Base-by-base conservation (phyloP, 2,888 invertebrate genomes). In the Entomobrya multifasciata region DNA sequence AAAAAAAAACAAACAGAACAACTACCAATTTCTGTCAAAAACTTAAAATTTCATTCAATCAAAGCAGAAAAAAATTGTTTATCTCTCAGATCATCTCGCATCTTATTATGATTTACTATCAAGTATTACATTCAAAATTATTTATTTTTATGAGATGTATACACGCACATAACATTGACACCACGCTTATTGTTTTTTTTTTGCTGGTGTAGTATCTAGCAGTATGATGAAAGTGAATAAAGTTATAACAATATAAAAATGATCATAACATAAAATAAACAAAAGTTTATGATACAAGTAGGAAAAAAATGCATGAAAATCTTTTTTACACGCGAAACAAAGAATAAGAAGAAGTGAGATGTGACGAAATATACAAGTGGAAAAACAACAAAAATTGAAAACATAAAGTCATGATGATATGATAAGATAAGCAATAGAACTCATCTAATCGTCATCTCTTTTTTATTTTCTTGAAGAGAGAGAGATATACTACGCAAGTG, bases 181-280 rank as follows among this genome's bases (percentile, higher is more conserved):
- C 36, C 8, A 52, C 30, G 49, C 27, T 78, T 44, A 60, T 72
- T 67, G 30, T 72, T 72, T 52, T 77, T 74, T 25, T 60, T n/a
- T 11, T 65, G 65, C 17, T 36, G 60, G 60, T 60, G n/a, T n/a
- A n/a, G n/a, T n/a, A n/a, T n/a, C n/a, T 36, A 27, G 11, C 15
- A 60, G 41, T 4, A 36, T 17, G 65, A 78, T 76, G 84, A 84
- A 84, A 84, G 84, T 84, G 78, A 84, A 77, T 62, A 52, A 57
- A 30, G 65, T 52, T 52, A 52, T 74, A 74, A 70, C 47, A 47
- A 30, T 49, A 47, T 57, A 57, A 20, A 25, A 22, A 20, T 57
- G 57, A 57, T 57, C 22, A 57, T 20, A 36, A 6, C 36, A 36
- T 36, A 36, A 36, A 4, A 36, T 36, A 36, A 36, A 4, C 8